Base-by-base conservation (phyloP, 35 echinoderm and acorn worm genomes). In the Heliocidaris tuberculata region DNA sequence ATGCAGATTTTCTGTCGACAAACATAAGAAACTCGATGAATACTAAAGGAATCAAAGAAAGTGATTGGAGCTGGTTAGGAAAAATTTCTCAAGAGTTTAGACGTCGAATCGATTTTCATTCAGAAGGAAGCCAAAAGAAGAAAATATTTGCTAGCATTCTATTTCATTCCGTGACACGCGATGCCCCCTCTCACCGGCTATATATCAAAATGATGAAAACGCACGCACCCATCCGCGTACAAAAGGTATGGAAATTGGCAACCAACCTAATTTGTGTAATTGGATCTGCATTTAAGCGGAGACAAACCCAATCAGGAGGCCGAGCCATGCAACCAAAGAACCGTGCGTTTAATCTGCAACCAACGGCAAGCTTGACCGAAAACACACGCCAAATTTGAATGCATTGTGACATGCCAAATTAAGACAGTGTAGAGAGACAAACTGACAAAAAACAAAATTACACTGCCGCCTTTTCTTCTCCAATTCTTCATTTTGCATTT, bases 181-280 rank as follows among this genome's bases (percentile, higher is more conserved):
- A 78, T 78, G 65, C 31, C 87, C 87, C 15, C 70, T 85, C n/a
- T 89, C 87, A 42, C 31, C 65, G 65, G 87, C 87, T 47, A 21
- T 47, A 21, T 89, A 48, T 30, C 31, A 30, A 89, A 89, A 89
- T 48, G 87, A 89, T 89, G 29, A 48, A 89, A 89, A 89, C 87
- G 87, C 87, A 89, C 87, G 87, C 87, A 89, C 87, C 87, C 87
- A 89, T 89, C 87, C 87, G 87, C 87, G 87, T 32, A 89, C 87
- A 89, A 89, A 89, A 89, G 87, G 47, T 89, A 89, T 89, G 87
- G 87, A 89, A 89, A 89, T 89, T 89, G 87, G 87, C 87, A 89
- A 89, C 87, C 87, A 89, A 89, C 87, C 87, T 89, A 89, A 89
- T 93, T 93, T 93, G 50, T 93, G 48, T 93, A 93, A 93, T 93